Percentiles rank a stretch among this genome's conserved stretches.
These are phyloP conservation scores for Xiphophorus birchmanni DNA, from an alignment of 2,797 vertebrate genomes.

Conservation along the genomic window DNA sequence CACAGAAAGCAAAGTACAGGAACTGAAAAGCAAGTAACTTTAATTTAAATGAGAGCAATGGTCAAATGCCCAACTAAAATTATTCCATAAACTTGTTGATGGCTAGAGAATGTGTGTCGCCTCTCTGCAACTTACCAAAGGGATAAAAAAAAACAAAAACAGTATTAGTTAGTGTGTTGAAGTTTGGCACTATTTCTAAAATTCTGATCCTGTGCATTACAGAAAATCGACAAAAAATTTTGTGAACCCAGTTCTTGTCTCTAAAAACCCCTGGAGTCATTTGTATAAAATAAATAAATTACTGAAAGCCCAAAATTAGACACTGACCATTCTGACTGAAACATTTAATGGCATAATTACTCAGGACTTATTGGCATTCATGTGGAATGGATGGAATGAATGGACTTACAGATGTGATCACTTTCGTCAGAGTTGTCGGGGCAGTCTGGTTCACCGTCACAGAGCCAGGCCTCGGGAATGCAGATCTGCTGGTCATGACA, in stretches of 20 bases:
- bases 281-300: not conserved
- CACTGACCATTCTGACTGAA: not conserved
- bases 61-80: not conserved
- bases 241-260: not conserved
- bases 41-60: not conserved
- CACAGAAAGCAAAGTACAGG: not conserved
- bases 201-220: not conserved
- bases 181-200: not conserved
- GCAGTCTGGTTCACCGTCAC: conserved; percentile 92
- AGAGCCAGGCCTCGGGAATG: conserved; percentile 91
- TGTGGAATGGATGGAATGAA: conserved; percentile 64
- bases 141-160: not conserved
- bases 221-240: not conserved
- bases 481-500: conserved; percentile 87
- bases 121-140: not conserved
- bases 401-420: conserved; percentile 86
- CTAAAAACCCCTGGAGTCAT: not conserved
- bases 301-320: not conserved
- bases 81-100: not conserved
- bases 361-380: conserved; percentile 7
- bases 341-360: not conserved
- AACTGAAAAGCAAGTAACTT: not conserved
- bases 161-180: not conserved
- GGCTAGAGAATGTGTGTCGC: not conserved
- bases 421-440: conserved; percentile 91